These are phyloP conservation scores for Periophthalmodon schlosseri DNA, from an alignment of 2,113 vertebrate genomes.

Conservation along the genomic window DNA sequence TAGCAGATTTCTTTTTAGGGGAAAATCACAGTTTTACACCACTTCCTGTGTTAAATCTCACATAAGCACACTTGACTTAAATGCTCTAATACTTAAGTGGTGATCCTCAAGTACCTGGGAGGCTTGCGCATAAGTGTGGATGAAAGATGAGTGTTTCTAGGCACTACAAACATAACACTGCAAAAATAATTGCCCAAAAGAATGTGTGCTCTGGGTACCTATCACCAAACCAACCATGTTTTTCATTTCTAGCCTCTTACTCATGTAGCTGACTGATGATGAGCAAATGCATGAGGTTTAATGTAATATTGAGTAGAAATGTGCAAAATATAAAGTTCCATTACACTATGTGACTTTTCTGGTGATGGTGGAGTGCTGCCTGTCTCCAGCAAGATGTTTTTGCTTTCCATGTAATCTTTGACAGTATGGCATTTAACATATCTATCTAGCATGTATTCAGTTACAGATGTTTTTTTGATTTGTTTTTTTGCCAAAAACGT, in stretches of 20 bases:
- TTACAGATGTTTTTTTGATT: too few relatives aligned
- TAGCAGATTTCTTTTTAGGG: background rate
- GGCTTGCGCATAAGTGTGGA: background rate
- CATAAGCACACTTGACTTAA: conserved; percentile 25
- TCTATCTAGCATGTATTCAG: too few relatives aligned
- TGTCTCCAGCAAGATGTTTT: too few relatives aligned
- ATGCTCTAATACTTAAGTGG: background rate
- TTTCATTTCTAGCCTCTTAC: conserved; percentile 55
- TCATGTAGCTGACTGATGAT: conserved; percentile 31
- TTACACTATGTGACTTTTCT: too few relatives aligned
- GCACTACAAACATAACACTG: conserved; percentile 1
- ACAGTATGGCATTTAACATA: too few relatives aligned
- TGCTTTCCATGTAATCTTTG: too few relatives aligned
- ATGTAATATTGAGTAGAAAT: conserved; percentile 58
- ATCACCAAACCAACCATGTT: conserved; percentile 39
- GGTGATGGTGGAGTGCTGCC: too few relatives aligned
- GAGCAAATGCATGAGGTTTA: conserved; percentile 67
- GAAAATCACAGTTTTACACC: background rate
- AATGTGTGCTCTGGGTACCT: conserved; percentile 33
- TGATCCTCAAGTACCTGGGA: background rate
- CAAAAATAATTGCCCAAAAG: conserved; percentile 3
- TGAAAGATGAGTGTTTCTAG: background rate
- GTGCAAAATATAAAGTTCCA: background rate
- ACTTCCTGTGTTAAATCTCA: conserved; percentile 30
- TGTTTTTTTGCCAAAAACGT: too few relatives aligned